A percentile compares a stretch with the other conserved stretches of the same genome.
Evolutionary conservation across 2,888 invertebrate genomes (phyloP).

Genomic region (Leptopilina syphax): DNA sequence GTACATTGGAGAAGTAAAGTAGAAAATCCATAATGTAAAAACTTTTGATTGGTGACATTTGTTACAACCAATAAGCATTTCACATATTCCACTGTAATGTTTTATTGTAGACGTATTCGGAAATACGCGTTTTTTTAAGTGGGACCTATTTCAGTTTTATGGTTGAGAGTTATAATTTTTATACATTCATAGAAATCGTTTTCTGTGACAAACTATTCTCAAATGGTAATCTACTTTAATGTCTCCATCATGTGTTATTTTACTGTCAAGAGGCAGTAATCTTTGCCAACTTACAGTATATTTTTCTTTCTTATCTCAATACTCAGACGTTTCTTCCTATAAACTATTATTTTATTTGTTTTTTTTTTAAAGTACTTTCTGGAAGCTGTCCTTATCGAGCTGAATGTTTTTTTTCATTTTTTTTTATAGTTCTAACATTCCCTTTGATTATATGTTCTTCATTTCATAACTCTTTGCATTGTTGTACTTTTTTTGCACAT

Average conservation of each 20-base stretch:
- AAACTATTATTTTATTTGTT: constrained; percentile 14
- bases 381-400: background rate
- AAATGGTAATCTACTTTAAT: background rate
- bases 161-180: constrained; percentile 1
- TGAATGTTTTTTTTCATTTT: too few species aligned
- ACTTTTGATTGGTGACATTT: too few species aligned
- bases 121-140: too few species aligned
- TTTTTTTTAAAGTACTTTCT: background rate
- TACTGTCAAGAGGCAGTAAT: background rate
- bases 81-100: too few species aligned
- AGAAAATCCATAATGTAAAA: too few species aligned
- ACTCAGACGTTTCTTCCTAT: background rate
- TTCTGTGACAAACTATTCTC: background rate
- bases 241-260: constrained; percentile 1
- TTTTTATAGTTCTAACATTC: background rate
- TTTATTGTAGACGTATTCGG: too few species aligned
- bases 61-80: too few species aligned
- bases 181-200: background rate
- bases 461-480: background rate
- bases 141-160: background rate
- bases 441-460: background rate
- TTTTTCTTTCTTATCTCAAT: constrained; percentile 5
- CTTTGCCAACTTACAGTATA: constrained; percentile 2
- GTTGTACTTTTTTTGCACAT: background rate
- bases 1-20: too few species aligned